Evolutionary conservation across 1,140 invertebrate genomes (phyloP).

Genomic region (Heliconius hermathena): DNA sequence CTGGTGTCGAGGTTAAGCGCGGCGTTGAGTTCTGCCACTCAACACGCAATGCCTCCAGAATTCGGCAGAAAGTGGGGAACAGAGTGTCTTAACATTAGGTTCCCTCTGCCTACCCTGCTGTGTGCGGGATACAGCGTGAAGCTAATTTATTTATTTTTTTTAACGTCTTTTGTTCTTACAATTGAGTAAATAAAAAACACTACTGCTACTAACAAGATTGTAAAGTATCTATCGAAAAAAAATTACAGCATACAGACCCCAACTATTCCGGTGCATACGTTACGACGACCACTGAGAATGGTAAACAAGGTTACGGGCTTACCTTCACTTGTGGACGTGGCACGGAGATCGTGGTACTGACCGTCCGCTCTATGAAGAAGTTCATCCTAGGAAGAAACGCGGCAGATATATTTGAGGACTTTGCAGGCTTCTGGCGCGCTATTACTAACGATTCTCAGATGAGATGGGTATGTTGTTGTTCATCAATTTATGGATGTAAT

Average conservation of each 20-base stretch:
- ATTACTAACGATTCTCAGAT: constrained; percentile 94
- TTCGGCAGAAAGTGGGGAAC: too few species aligned
- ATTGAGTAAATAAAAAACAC: too few species aligned
- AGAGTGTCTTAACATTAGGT: too few species aligned
- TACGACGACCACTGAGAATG: constrained; percentile 85
- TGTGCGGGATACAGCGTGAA: too few species aligned
- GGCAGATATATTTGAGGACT: constrained; percentile 88
- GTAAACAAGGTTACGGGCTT: constrained; percentile 88
- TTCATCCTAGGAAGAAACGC: constrained; percentile 86
- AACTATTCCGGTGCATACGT: constrained; percentile 96
- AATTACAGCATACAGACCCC: constrained; percentile 89
- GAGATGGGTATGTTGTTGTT: constrained; percentile 88
- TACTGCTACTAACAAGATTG: too few species aligned
- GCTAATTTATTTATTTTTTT: too few species aligned
- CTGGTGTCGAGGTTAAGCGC: too few species aligned
- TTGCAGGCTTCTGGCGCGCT: constrained; percentile 89
- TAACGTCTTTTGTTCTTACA: too few species aligned
- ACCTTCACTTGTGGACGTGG: constrained; percentile 92
- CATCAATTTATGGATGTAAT: background rate
- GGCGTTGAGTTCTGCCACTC: too few species aligned
- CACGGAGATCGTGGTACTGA: constrained; percentile 91
- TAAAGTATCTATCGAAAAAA: background rate
- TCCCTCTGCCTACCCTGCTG: too few species aligned
- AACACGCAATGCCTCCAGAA: too few species aligned
- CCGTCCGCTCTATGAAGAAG: constrained; percentile 86